phyloP scores from a whole-genome alignment of 2,797 vertebrate species.

The Semotilus atromaculatus region DNA sequence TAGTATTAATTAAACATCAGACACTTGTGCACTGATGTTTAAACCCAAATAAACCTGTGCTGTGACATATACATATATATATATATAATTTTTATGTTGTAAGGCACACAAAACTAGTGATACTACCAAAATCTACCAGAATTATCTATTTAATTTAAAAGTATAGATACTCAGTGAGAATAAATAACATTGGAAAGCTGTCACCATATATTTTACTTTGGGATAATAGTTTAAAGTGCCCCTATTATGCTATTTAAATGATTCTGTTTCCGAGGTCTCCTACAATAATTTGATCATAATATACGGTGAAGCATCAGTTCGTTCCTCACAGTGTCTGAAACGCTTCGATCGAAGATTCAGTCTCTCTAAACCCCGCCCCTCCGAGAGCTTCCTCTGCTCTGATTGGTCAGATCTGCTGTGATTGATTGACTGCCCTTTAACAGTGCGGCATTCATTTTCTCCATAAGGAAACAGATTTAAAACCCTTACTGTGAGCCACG shows the following conservation, averaged over 20 bases:
- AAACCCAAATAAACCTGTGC: not conserved
- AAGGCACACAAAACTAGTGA: not conserved
- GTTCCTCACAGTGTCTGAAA: not conserved
- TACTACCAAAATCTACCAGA: not conserved
- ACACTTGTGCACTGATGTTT: not conserved
- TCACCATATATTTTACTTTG: not conserved
- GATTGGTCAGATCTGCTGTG: not conserved
- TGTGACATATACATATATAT: too few species aligned
- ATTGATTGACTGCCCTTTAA: not conserved
- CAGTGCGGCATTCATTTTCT: too few species aligned
- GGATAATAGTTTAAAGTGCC: not conserved
- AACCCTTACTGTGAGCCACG: too few species aligned
- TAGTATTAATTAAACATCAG: not conserved
- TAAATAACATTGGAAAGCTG: not conserved
- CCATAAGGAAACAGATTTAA: not conserved
- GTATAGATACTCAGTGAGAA: not conserved
- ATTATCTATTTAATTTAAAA: not conserved
- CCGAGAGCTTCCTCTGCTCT: not conserved
- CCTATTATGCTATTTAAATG: not conserved
- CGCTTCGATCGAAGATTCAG: not conserved
- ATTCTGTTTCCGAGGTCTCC: not conserved
- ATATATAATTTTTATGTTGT: not conserved
- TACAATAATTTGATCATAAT: not conserved
- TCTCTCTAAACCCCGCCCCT: not conserved
- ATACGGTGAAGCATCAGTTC: not conserved